Conservation (phyloP, 2,113 vertebrate genomes). For the Calidris pygmaea region DNA sequence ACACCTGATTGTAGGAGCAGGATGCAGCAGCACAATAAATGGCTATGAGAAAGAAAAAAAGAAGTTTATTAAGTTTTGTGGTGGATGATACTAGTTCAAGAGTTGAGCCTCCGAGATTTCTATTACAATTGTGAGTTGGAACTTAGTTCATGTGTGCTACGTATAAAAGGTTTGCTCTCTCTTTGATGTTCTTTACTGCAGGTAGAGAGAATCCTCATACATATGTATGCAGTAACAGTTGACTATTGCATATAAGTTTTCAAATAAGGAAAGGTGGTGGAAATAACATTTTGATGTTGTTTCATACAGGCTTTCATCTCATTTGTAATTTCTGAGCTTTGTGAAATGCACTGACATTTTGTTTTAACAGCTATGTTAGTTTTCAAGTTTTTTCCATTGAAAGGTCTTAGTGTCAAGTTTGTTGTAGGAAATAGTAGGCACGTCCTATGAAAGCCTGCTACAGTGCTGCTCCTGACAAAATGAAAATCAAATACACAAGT, state of each 20-base stretch:
- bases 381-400: neutral
- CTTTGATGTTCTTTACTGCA: neutral
- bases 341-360: neutral
- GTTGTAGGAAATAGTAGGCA: neutral
- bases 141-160: rapidly evolving
- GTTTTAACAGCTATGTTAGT: neutral
- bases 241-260: neutral
- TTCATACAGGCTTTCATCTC: neutral
- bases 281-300: neutral
- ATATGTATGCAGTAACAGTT: neutral
- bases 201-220: neutral
- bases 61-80: neutral
- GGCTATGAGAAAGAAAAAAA: neutral
- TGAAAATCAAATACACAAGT: neutral
- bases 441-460: neutral
- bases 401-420: neutral
- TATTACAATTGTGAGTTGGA: neutral
- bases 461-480: neutral
- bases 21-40: neutral
- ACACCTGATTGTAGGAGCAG: rapidly evolving
- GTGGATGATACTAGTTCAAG: neutral
- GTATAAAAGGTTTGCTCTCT: neutral
- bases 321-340: neutral
- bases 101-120: neutral
- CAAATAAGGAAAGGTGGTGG: neutral